Base-by-base conservation (phyloP, 1,140 invertebrate genomes). In the Drosophila willistoni region DNA sequence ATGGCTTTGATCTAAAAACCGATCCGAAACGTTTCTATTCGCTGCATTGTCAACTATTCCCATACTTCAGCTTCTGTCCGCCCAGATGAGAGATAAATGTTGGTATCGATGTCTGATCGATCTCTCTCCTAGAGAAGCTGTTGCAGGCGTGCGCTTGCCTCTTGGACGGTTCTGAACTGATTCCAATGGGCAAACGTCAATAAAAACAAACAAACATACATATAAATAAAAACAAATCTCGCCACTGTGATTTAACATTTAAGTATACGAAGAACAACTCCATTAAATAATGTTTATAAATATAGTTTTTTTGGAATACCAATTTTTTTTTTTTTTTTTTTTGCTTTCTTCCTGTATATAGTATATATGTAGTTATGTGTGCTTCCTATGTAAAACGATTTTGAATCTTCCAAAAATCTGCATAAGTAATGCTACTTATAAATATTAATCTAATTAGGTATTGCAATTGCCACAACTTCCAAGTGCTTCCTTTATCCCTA, bases 11-110 rank as follows among this genome's bases (percentile, higher is more conserved):
- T 90, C 92, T 93, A 39, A 94, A 94, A 92, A 94, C 96, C 73
- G 98, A 99, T 94, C 97, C 97, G 62, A 98, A 97, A 72, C 96
- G 97, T 92, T 97, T 98, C 93, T 94, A 96, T 76, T 97, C 96
- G 55, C 94, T 98, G 76, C 97, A 98, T 91, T 98, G 97, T 92
- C 95, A 95, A 91, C 94, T 98, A 29, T 98, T 97, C 92, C 96
- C 97, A 34, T 94, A 96, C 90, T 96, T 96, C 90, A 94, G 94
- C 77, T 96, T 96, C 92, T 97, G 96, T 70, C 91, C 91, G 59
- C 90, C 91, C 57, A 91, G 90, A 91, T 92, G 80, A 91, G 72
- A 44, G 36, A 12, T n/a, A 19, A 34, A 13, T 6, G 9, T 7
- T 10, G 5, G 5, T 7, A 61, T 7, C 39, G 34, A 41, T 41